Percentiles rank a stretch among this genome's conserved stretches.
phyloP scores from a whole-genome alignment of 2,888 invertebrate genomes.

The Morpho helenor region DNA sequence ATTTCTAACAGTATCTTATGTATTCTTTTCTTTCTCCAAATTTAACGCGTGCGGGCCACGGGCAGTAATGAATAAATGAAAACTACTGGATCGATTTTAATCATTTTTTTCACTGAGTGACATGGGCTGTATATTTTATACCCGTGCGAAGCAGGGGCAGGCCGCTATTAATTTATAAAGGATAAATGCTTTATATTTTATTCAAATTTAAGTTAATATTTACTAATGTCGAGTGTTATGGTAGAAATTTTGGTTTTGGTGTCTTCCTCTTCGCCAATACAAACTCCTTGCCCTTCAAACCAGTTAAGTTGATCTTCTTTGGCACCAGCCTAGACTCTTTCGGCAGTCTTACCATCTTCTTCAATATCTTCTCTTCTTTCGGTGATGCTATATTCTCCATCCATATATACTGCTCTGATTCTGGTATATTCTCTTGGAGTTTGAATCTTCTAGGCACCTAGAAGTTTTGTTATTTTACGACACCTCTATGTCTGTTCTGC shows the following conservation, averaged over 20 bases:
- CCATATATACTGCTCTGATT: constrained; percentile 51
- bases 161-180: too few relatives aligned
- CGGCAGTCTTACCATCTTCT: constrained; percentile 17
- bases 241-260: constrained; percentile 48
- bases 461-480: constrained; percentile 3
- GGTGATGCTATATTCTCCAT: constrained; percentile 36
- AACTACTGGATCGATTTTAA: too few relatives aligned
- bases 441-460: constrained; percentile 51
- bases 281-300: constrained; percentile 41
- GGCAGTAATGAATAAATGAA: too few relatives aligned
- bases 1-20: too few relatives aligned
- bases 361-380: constrained; percentile 17
- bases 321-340: constrained; percentile 36
- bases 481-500: too few relatives aligned
- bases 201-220: neutral
- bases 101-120: too few relatives aligned
- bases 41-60: too few relatives aligned
- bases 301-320: constrained; percentile 36
- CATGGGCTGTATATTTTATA: too few relatives aligned
- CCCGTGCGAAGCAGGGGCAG: too few relatives aligned
- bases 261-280: constrained; percentile 48
- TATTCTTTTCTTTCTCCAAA: too few relatives aligned
- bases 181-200: too few relatives aligned
- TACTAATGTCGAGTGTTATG: constrained; percentile 5
- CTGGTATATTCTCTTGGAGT: constrained; percentile 36